These are phyloP conservation scores for Girardinus metallicus DNA, from an alignment of 2,797 vertebrate genomes.

Conservation along the genomic window DNA sequence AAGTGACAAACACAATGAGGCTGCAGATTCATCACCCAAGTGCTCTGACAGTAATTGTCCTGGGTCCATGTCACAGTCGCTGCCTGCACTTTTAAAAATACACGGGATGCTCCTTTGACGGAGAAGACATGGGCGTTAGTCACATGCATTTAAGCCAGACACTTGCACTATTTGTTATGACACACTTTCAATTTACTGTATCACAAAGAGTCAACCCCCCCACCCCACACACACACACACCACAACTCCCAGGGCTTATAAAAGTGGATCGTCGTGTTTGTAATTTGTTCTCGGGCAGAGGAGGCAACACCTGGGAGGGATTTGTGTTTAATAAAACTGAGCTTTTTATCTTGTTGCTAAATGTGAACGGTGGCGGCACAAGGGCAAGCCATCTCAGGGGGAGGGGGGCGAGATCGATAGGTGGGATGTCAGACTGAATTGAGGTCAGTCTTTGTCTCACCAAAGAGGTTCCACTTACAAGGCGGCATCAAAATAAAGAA, in stretches of 20 bases:
- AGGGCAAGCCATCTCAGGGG: constrained; percentile 67
- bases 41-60: constrained; percentile 75
- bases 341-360: constrained; percentile 54
- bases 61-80: constrained; percentile 43
- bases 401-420: constrained; percentile 73
- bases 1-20: constrained; percentile 74
- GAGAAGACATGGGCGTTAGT: constrained; percentile 62
- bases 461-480: constrained; percentile 73
- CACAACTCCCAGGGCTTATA: background rate
- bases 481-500: constrained; percentile 65
- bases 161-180: constrained; percentile 73
- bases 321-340: constrained; percentile 63
- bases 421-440: constrained; percentile 81
- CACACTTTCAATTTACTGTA: constrained; percentile 75
- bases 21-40: constrained; percentile 72
- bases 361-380: constrained; percentile 62
- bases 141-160: constrained; percentile 72
- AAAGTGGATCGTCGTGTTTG: constrained; percentile 19
- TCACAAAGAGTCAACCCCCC: background rate
- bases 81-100: constrained; percentile 59
- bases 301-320: constrained; percentile 32
- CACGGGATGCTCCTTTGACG: constrained; percentile 62
- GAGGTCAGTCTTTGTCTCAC: constrained; percentile 82
- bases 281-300: constrained; percentile 50
- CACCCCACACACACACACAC: background rate